A percentile compares a stretch with the other conserved stretches of the same genome.
Conservation (phyloP, 1,140 invertebrate species). For the Bactericera cockerelli region DNA sequence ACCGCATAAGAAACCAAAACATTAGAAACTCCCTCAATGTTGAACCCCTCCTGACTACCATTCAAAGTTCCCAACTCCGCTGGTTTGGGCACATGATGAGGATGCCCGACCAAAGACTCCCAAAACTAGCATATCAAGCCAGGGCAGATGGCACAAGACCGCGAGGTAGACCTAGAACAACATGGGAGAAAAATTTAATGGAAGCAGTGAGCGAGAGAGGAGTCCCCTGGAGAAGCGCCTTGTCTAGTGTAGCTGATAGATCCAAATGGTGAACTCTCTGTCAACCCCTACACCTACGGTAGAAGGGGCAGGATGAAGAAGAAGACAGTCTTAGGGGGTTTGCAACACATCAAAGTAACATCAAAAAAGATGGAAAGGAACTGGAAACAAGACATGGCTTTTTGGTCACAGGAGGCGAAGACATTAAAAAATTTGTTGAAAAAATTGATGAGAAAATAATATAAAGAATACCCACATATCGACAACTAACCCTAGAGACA, state of each 20-base stretch:
- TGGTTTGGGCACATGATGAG: constrained; percentile 5
- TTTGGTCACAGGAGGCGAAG: too few relatives aligned
- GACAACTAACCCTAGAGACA: too few relatives aligned
- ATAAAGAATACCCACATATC: too few relatives aligned
- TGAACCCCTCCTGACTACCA: background rate
- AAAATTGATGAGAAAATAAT: too few relatives aligned
- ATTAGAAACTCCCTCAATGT: background rate
- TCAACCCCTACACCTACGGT: background rate
- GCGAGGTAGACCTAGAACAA: background rate
- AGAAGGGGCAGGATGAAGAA: background rate
- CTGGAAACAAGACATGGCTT: background rate
- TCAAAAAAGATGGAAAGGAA: too few relatives aligned
- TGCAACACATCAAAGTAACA: too few relatives aligned
- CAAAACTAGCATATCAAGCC: background rate
- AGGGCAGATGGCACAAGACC: background rate
- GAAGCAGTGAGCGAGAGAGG: background rate
- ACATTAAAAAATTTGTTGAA: too few relatives aligned
- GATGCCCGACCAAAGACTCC: background rate
- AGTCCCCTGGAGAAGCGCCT: background rate
- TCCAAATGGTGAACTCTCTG: constrained; percentile 1
- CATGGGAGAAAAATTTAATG: background rate
- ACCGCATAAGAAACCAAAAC: constrained; percentile 7
- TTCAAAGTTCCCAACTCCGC: background rate
- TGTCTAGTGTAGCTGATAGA: background rate
- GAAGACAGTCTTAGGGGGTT: too few relatives aligned